phyloP scores from a whole-genome alignment of 2,888 invertebrate genomes.

The Cacoxenus indagator region DNA sequence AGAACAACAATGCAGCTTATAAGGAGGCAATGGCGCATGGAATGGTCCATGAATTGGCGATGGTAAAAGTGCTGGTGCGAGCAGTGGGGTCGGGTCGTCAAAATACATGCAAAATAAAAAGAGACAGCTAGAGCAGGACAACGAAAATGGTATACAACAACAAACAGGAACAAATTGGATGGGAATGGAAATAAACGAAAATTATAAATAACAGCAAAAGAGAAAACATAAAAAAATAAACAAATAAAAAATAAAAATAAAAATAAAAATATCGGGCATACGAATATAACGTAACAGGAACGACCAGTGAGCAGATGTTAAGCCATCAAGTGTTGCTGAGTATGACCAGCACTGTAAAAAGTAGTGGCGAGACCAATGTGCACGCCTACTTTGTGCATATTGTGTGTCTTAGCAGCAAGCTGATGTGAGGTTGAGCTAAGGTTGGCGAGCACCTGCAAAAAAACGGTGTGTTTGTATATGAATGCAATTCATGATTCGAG shows the following conservation, averaged over 20 bases:
- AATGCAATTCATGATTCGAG: not conserved
- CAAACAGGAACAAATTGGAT: conserved; percentile 62
- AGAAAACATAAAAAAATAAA: conserved; percentile 25
- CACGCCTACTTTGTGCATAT: too few relatives aligned
- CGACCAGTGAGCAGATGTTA: too few relatives aligned
- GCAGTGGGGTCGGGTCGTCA: not conserved
- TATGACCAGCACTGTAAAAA: too few relatives aligned
- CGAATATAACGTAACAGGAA: not conserved
- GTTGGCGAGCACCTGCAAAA: not conserved
- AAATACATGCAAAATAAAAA: not conserved
- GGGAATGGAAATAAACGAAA: conserved; percentile 67
- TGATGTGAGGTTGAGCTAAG: too few relatives aligned
- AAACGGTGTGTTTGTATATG: not conserved
- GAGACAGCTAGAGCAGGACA: not conserved
- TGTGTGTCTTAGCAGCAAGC: too few relatives aligned
- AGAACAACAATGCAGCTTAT: conserved; percentile 21
- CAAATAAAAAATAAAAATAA: conserved; percentile 8
- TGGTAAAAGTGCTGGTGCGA: not conserved
- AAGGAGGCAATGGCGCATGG: conserved; percentile 3
- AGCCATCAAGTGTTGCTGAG: too few relatives aligned
- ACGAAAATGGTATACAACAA: conserved; percentile 24
- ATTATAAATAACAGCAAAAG: conserved; percentile 61
- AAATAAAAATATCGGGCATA: not conserved
- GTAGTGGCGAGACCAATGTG: not conserved
- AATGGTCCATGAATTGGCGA: not conserved